Conservation (phyloP, 2,113 vertebrate species). For the Bufo gargarizans region DNA sequence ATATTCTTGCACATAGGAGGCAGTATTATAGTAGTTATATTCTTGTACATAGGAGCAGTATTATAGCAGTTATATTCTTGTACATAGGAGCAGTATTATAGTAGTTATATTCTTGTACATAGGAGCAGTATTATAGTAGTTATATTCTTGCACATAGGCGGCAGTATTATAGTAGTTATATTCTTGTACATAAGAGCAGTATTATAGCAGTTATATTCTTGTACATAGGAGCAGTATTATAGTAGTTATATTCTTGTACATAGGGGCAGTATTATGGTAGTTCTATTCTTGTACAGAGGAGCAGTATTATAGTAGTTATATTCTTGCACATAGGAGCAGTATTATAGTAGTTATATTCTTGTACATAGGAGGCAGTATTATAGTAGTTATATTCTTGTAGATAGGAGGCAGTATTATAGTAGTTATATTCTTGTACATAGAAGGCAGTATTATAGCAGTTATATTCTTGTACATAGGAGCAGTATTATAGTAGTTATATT, state of each 20-base stretch:
- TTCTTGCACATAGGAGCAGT: no score
- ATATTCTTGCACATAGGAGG: not conserved
- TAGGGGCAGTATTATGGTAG: no score
- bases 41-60: not conserved
- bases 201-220: not conserved
- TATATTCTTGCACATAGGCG: not conserved
- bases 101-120: not conserved
- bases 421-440: not conserved
- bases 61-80: constrained; percentile 3
- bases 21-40: constrained; percentile 1
- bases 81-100: not conserved
- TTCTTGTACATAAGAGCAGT: not conserved
- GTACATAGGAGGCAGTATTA: no score
- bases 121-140: not conserved
- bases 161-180: constrained; percentile 4
- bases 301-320: no score
- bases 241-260: no score
- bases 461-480: constrained; percentile 10
- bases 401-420: not conserved
- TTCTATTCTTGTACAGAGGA: no score
- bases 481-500: not conserved
- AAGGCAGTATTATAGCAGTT: not conserved
- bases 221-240: no score
- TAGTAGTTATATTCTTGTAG: no score
- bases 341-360: no score